Percentiles rank a stretch among this genome's conserved stretches.
These are phyloP conservation scores for Macaria liturata DNA, from an alignment of 2,888 invertebrate species.

Conservation along the genomic window DNA sequence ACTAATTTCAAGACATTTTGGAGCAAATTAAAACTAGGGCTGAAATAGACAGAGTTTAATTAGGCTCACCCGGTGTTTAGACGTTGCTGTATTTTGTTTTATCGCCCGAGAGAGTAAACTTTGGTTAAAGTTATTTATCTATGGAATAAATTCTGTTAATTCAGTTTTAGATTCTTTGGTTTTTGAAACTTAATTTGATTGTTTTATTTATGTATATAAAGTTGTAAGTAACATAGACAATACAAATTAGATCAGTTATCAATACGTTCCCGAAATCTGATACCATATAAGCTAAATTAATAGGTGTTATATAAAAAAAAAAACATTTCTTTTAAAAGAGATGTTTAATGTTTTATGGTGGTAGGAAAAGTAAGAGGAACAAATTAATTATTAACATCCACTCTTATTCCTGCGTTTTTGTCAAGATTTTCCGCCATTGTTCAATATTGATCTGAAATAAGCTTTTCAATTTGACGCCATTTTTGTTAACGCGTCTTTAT, in stretches of 20 bases:
- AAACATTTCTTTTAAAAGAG: too few species aligned
- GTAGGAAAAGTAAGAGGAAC: slow-evolving; percentile 37
- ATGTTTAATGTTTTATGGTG: neutral
- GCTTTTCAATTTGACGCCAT: slow-evolving; percentile 51
- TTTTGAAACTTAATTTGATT: too few species aligned
- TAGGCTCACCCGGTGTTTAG: slow-evolving; percentile 53
- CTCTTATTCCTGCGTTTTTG: slow-evolving; percentile 41
- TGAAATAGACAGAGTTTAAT: slow-evolving; percentile 48
- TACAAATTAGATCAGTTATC: too few species aligned
- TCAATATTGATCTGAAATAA: slow-evolving; percentile 53
- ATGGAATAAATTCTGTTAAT: slow-evolving; percentile 9
- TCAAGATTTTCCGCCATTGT: slow-evolving; percentile 45
- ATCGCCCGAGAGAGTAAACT: slow-evolving; percentile 35
- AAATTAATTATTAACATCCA: slow-evolving; percentile 46
- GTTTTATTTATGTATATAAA: too few species aligned
- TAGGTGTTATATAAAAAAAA: too few species aligned
- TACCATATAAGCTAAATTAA: too few species aligned
- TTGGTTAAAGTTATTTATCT: slow-evolving; percentile 16
- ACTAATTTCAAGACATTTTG: too few species aligned
- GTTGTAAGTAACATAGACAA: too few species aligned
- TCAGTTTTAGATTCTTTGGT: neutral
- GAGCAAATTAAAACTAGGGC: too few species aligned
- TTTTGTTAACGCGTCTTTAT: slow-evolving; percentile 39
- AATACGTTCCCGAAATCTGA: too few species aligned
- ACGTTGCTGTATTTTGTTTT: slow-evolving; percentile 53